phyloP scores from a whole-genome alignment of 1,140 invertebrate species.

The Brachionus paranguensis region DNA sequence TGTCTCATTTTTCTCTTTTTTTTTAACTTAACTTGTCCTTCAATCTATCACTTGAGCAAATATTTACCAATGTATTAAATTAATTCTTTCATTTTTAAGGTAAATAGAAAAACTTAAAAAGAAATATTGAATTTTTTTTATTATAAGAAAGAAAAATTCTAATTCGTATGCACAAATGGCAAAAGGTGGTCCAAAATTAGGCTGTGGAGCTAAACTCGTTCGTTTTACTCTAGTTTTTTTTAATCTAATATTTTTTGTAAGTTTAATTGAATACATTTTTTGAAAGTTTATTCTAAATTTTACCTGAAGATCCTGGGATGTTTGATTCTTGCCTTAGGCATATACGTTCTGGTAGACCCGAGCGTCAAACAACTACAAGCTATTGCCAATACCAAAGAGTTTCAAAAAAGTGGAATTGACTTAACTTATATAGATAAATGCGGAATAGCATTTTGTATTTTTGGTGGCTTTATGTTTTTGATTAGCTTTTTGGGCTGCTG shows the following conservation, averaged over 20 bases:
- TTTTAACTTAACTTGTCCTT: constrained; percentile 1
- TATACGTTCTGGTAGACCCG: constrained; percentile 10
- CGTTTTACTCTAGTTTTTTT: not conserved
- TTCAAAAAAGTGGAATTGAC: not conserved
- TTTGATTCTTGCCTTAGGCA: not conserved
- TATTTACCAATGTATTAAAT: constrained; percentile 28
- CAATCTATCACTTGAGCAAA: not conserved
- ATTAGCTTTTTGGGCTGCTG: constrained; percentile 38
- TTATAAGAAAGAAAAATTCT: not conserved
- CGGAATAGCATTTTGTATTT: constrained; percentile 9
- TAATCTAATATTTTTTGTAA: constrained; percentile 34
- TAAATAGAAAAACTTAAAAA: constrained; percentile 2
- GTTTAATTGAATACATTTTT: not conserved
- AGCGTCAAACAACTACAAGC: not conserved
- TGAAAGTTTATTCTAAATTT: not conserved
- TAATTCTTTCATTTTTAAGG: constrained; percentile 1
- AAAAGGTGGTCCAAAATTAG: constrained; percentile 1
- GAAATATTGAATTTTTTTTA: not conserved
- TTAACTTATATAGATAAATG: constrained; percentile 18
- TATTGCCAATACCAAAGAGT: not conserved
- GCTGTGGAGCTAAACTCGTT: constrained; percentile 3
- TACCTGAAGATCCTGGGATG: not conserved
- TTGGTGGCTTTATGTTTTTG: not conserved
- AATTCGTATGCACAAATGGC: not conserved
- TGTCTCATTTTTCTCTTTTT: not conserved